Evolutionary conservation across 2,888 invertebrate genomes (phyloP).

Genomic region (Zygogramma bicolorata): DNA sequence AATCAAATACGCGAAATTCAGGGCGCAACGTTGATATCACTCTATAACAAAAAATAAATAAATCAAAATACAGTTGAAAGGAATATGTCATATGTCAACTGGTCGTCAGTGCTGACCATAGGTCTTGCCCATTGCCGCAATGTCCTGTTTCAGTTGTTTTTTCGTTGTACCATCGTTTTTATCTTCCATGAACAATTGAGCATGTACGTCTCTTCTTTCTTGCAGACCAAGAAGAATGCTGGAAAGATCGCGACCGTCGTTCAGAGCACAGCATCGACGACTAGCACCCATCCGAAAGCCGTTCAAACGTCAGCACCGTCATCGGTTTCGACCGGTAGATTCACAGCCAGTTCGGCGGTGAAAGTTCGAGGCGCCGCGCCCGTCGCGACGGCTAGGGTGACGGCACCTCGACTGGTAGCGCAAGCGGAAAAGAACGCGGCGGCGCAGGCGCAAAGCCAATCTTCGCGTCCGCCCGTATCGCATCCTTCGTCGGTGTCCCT

Average conservation of each 20-base stretch:
- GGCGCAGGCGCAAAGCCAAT: constrained; percentile 51
- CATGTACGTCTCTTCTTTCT: too few relatives aligned
- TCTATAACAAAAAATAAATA: too few relatives aligned
- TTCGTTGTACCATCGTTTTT: too few relatives aligned
- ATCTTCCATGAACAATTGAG: too few relatives aligned
- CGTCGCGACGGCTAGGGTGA: constrained; percentile 52
- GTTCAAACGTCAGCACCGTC: constrained; percentile 52
- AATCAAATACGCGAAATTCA: too few relatives aligned
- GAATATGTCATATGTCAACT: too few relatives aligned
- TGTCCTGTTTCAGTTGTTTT: too few relatives aligned
- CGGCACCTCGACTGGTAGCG: constrained; percentile 70
- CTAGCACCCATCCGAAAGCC: constrained; percentile 53
- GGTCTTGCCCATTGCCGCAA: background rate
- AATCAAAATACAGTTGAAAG: too few relatives aligned
- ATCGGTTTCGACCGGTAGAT: constrained; percentile 45
- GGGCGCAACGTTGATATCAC: too few relatives aligned
- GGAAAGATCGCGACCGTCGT: constrained; percentile 57
- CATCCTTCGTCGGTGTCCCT: constrained; percentile 69
- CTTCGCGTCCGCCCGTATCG: constrained; percentile 64
- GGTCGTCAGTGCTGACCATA: too few relatives aligned
- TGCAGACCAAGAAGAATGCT: constrained; percentile 63
- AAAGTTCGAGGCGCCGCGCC: constrained; percentile 59
- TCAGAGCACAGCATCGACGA: constrained; percentile 28
- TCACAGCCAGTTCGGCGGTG: constrained; percentile 49
- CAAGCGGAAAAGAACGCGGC: constrained; percentile 69